A percentile compares a stretch with the other conserved stretches of the same genome.
Evolutionary conservation across 2,797 vertebrate genomes (phyloP).

Genomic region (Geotrypetes seraphini): DNA sequence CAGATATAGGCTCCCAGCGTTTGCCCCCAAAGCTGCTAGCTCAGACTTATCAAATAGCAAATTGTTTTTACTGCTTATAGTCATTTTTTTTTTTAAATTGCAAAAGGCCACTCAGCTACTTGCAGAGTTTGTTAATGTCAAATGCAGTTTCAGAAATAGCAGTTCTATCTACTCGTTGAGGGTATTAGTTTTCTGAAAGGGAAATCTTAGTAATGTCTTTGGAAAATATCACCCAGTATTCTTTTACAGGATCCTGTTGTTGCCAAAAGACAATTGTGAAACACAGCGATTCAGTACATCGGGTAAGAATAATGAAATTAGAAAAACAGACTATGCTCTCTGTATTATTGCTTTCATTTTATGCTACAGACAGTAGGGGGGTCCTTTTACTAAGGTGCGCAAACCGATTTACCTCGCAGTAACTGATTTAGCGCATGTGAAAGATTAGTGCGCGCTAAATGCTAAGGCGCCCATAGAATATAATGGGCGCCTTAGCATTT

Average conservation of each 20-base stretch:
- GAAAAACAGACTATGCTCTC: neutral
- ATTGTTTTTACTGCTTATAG: too few species aligned
- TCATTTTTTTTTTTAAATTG: too few species aligned
- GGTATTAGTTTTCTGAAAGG: neutral
- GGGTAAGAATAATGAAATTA: neutral
- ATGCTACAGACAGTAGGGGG: too few species aligned
- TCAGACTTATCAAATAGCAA: too few species aligned
- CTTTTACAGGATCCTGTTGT: neutral
- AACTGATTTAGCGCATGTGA: too few species aligned
- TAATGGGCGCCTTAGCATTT: too few species aligned
- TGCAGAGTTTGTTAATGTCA: neutral
- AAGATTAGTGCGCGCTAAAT: too few species aligned
- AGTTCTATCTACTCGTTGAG: neutral
- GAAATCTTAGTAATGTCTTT: neutral
- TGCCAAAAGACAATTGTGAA: neutral
- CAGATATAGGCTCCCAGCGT: too few species aligned
- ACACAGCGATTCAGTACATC: neutral
- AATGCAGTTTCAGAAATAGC: neutral
- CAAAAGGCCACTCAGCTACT: neutral
- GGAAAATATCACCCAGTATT: neutral
- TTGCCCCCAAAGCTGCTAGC: too few species aligned
- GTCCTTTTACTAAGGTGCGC: too few species aligned
- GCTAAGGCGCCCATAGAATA: too few species aligned
- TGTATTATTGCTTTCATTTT: neutral
- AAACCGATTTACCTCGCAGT: too few species aligned